A percentile compares a stretch with the other conserved stretches of the same genome.
Conservation (phyloP, 2,113 vertebrate species). For the Xyliphius kryptos region DNA sequence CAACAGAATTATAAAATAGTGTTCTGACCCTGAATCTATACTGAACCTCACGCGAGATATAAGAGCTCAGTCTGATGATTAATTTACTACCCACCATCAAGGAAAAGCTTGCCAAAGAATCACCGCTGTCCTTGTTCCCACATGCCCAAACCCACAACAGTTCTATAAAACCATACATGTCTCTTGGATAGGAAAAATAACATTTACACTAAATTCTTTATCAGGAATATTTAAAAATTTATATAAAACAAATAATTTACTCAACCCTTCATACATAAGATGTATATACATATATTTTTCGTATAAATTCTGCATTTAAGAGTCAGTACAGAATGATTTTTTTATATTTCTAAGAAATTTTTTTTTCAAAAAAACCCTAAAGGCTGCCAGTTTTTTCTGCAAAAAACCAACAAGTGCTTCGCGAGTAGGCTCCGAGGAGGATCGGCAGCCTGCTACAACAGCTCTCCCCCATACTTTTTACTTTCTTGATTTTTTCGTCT, state of each 20-base stretch:
- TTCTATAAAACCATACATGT: conserved; percentile 14
- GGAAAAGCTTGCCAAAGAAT: conserved; percentile 15
- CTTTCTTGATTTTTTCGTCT: too few species aligned
- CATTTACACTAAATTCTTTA: background rate
- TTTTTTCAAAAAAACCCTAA: too few species aligned
- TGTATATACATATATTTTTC: too few species aligned
- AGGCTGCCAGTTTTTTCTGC: too few species aligned
- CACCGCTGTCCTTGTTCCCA: conserved; percentile 26
- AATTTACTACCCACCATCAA: conserved; percentile 22
- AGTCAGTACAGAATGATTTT: too few species aligned
- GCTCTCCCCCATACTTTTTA: too few species aligned
- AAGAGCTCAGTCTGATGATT: background rate
- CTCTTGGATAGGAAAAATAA: background rate
- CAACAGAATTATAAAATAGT: conserved; percentile 1
- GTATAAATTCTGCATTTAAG: too few species aligned
- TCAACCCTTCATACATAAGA: too few species aligned
- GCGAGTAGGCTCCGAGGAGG: too few species aligned
- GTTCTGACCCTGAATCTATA: background rate
- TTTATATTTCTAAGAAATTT: too few species aligned
- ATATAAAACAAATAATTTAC: background rate
- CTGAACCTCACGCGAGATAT: background rate
- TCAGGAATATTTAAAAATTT: background rate
- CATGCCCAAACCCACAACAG: conserved; percentile 5
- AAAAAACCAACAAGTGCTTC: too few species aligned
- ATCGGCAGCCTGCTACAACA: too few species aligned